Percentiles rank a stretch among this genome's conserved stretches.
phyloP scores from a whole-genome alignment of 2,113 vertebrate genomes.

The Riparia riparia region DNA sequence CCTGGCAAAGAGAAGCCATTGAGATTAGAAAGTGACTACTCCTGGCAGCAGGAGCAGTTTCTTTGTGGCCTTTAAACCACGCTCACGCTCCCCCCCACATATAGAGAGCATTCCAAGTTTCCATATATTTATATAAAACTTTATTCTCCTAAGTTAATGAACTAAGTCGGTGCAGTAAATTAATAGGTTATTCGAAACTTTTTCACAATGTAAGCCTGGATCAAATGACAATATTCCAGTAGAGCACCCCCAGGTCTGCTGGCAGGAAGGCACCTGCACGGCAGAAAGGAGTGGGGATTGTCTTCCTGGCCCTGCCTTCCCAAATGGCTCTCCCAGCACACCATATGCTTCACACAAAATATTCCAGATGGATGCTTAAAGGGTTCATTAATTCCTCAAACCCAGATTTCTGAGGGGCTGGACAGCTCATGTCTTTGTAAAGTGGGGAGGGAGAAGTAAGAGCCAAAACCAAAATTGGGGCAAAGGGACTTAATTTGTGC shows the following conservation, averaged over 20 bases:
- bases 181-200: background rate
- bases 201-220: background rate
- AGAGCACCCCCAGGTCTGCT: background rate
- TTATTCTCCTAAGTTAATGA: background rate
- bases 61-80: background rate
- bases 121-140: background rate
- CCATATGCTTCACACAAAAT: background rate
- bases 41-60: background rate
- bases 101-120: background rate
- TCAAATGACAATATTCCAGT: background rate
- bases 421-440: background rate
- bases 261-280: background rate
- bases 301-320: background rate
- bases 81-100: background rate
- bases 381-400: constrained; percentile 2
- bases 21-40: background rate
- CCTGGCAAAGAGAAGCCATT: background rate
- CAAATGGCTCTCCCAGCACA: background rate
- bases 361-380: background rate
- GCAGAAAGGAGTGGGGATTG: background rate
- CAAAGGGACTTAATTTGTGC: background rate
- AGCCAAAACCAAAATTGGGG: background rate
- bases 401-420: background rate
- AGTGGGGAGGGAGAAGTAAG: background rate
- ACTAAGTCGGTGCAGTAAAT: background rate